A percentile compares a stretch with the other conserved stretches of the same genome.
Conservation (phyloP, 2,888 invertebrate genomes). For the Eristalinus sepulchralis region DNA sequence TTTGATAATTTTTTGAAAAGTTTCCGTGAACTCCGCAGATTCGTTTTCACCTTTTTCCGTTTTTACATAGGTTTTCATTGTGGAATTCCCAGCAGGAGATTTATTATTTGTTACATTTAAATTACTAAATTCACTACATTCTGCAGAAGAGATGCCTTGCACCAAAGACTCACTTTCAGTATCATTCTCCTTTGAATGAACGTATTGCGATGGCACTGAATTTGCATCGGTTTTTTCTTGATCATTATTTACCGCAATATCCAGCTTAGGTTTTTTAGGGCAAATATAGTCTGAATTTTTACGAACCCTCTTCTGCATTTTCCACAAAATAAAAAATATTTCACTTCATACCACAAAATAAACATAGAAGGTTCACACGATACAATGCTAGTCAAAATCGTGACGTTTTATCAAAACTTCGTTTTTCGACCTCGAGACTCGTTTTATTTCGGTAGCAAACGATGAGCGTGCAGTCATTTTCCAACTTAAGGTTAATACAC, state of each 20-base stretch:
- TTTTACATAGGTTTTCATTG: constrained; percentile 47
- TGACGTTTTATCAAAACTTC: constrained; percentile 33
- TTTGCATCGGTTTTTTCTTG: constrained; percentile 32
- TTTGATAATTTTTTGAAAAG: constrained; percentile 29
- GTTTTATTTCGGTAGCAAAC: background rate
- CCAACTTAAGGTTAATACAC: background rate
- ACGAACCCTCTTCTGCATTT: constrained; percentile 67
- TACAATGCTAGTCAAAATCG: constrained; percentile 39
- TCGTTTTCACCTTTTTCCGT: constrained; percentile 27
- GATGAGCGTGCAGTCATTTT: background rate
- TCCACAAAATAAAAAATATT: constrained; percentile 49
- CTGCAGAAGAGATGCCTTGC: constrained; percentile 25
- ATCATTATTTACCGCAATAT: constrained; percentile 35
- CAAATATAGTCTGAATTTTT: constrained; percentile 64
- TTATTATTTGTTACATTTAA: constrained; percentile 59
- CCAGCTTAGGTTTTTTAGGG: constrained; percentile 55
- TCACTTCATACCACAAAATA: constrained; percentile 51
- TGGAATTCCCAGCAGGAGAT: constrained; percentile 23
- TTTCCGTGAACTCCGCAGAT: constrained; percentile 47
- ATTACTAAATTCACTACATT: constrained; percentile 34
- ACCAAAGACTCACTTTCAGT: constrained; percentile 45
- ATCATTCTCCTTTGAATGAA: constrained; percentile 48
- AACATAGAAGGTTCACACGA: constrained; percentile 44
- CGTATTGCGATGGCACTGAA: constrained; percentile 35
- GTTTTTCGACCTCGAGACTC: constrained; percentile 33